Conservation (phyloP, 2,113 vertebrate species). For the Sterna hirundo region DNA sequence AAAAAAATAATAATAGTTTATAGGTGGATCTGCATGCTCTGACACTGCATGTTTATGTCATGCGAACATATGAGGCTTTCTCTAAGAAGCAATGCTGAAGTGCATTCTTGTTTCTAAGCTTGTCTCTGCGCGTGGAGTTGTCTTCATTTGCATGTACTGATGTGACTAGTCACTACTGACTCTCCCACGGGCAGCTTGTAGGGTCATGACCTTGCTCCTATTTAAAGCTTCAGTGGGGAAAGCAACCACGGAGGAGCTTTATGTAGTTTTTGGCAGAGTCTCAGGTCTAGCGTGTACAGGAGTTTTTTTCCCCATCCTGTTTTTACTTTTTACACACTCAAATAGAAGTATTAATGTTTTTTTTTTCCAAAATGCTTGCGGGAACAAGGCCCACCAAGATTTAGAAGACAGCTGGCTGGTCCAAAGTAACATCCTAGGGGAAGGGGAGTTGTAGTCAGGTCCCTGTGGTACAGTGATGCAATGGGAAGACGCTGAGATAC, state of each 20-base stretch:
- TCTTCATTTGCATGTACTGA: neutral
- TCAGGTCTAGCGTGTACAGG: neutral
- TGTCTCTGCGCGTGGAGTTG: rapidly evolving
- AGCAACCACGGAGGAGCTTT: neutral
- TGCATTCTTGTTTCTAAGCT: neutral
- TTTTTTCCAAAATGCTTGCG: neutral
- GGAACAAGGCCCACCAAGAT: neutral
- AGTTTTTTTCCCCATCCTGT: neutral
- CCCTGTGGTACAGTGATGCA: neutral
- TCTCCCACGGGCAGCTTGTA: conserved; percentile 25
- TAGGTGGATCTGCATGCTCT: neutral
- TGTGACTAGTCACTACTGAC: neutral
- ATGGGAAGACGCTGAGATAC: neutral
- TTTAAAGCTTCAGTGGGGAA: conserved; percentile 12
- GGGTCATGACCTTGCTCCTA: conserved; percentile 6
- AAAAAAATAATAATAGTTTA: neutral
- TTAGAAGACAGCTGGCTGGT: neutral
- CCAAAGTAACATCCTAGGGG: neutral
- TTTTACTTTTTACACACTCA: neutral
- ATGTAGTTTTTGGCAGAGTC: conserved; percentile 14
- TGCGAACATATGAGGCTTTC: neutral
- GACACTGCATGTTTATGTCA: neutral
- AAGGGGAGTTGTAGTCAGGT: neutral
- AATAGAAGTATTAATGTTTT: neutral
- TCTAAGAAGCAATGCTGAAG: neutral